phyloP scores from a whole-genome alignment of 2,113 vertebrate species.

The Trochalopteron elliotii region DNA sequence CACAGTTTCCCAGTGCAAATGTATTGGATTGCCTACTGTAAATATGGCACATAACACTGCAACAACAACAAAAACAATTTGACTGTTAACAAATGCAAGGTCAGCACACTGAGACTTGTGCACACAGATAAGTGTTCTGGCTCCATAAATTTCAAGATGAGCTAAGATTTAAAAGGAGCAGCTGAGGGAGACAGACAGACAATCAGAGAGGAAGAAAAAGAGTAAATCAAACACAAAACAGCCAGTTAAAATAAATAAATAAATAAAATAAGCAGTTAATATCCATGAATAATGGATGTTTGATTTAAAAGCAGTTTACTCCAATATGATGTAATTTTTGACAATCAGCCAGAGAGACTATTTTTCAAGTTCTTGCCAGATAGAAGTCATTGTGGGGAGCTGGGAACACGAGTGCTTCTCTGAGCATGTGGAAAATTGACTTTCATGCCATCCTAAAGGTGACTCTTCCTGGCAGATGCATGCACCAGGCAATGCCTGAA shows the following conservation, averaged over 20 bases:
- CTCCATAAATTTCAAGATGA: conserved; percentile 75
- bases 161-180: conserved; percentile 72
- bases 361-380: conserved; percentile 83
- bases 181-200: conserved; percentile 54
- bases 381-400: conserved; percentile 82
- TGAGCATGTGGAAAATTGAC: conserved; percentile 70
- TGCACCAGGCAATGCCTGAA: not conserved
- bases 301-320: conserved; percentile 86
- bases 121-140: conserved; percentile 51
- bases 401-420: conserved; percentile 45
- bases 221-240: conserved; percentile 78
- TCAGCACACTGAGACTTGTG: conserved; percentile 9
- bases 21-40: conserved; percentile 22
- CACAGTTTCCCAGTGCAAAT: not conserved
- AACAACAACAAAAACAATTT: conserved; percentile 15
- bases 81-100: conserved; percentile 48
- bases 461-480: conserved; percentile 54
- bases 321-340: conserved; percentile 93
- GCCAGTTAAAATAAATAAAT: conserved; percentile 59
- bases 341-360: conserved; percentile 88
- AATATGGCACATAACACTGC: not conserved
- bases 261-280: conserved; percentile 77
- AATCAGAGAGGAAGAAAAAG: conserved; percentile 61
- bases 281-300: conserved; percentile 87
- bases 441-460: conserved; percentile 74